A percentile compares a stretch with the other conserved stretches of the same genome.
These are phyloP conservation scores for Shinisaurus crocodilurus DNA, from an alignment of 2,113 vertebrate species.

Conservation along the genomic window DNA sequence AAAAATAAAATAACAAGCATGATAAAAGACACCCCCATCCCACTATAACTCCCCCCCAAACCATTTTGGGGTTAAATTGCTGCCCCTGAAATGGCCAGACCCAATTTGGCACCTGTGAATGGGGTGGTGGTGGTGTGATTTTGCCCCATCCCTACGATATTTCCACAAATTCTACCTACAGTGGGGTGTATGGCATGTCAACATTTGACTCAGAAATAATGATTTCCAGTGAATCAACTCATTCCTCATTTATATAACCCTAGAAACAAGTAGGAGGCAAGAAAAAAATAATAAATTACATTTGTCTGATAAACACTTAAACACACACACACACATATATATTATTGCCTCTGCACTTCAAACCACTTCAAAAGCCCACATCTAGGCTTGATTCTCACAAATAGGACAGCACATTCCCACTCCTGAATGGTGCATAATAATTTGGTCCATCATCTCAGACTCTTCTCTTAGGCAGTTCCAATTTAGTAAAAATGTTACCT, in stretches of 20 bases:
- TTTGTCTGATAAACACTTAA: slow-evolving; percentile 9
- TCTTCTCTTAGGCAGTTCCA: slow-evolving; percentile 38
- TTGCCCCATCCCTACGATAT: too few species aligned
- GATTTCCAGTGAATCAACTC: not conserved
- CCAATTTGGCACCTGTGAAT: too few species aligned
- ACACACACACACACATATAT: not conserved
- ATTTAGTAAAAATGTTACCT: slow-evolving; percentile 68
- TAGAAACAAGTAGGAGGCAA: not conserved
- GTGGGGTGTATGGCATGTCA: not conserved
- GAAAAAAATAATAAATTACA: slow-evolving; percentile 20
- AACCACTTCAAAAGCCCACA: not conserved
- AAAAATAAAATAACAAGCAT: too few species aligned
- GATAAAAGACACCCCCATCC: too few species aligned
- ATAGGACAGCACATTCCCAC: slow-evolving; percentile 30
- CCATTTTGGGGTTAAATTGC: too few species aligned
- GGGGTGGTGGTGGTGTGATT: too few species aligned
- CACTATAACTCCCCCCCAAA: too few species aligned
- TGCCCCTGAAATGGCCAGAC: too few species aligned
- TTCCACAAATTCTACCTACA: too few species aligned
- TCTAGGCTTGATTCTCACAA: slow-evolving; percentile 20
- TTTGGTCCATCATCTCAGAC: slow-evolving; percentile 34
- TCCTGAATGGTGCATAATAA: slow-evolving; percentile 58
- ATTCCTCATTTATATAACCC: not conserved
- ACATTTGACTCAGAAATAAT: not conserved
- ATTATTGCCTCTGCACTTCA: not conserved